A percentile compares a stretch with the other conserved stretches of the same genome.
Conservation (phyloP, 2,113 vertebrate species). For the Scortum barcoo region DNA sequence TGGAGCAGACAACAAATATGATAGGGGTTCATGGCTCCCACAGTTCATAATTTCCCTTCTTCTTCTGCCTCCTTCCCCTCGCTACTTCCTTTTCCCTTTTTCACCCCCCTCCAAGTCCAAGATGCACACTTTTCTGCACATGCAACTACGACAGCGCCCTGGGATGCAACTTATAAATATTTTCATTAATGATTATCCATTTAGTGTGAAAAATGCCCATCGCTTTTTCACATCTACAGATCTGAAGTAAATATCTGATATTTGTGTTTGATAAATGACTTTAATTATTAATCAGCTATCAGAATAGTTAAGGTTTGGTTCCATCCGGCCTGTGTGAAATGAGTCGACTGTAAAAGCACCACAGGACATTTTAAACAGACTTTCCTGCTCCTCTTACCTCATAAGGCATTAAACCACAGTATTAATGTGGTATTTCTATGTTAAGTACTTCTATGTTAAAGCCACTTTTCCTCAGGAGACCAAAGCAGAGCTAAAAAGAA, state of each 20-base stretch:
- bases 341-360: too few relatives aligned
- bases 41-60: conserved; percentile 56
- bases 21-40: conserved; percentile 64
- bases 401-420: too few relatives aligned
- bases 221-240: neutral
- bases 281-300: neutral
- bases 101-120: neutral
- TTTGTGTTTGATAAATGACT: neutral
- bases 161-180: neutral
- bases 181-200: neutral
- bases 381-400: too few relatives aligned
- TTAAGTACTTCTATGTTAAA: too few relatives aligned
- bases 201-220: neutral
- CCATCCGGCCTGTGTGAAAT: neutral
- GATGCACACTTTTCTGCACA: conserved; percentile 52
- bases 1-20: conserved; percentile 75
- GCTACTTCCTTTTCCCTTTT: conserved; percentile 21
- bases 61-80: conserved; percentile 18
- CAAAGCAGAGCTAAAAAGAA: too few relatives aligned
- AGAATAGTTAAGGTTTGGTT: neutral
- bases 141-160: conserved; percentile 9
- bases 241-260: neutral
- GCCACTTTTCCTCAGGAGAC: too few relatives aligned
- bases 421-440: too few relatives aligned
- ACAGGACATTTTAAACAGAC: too few relatives aligned